These are phyloP conservation scores for Myotis yumanensis DNA, from an alignment of 2,113 vertebrate genomes.

Conservation along the genomic window DNA sequence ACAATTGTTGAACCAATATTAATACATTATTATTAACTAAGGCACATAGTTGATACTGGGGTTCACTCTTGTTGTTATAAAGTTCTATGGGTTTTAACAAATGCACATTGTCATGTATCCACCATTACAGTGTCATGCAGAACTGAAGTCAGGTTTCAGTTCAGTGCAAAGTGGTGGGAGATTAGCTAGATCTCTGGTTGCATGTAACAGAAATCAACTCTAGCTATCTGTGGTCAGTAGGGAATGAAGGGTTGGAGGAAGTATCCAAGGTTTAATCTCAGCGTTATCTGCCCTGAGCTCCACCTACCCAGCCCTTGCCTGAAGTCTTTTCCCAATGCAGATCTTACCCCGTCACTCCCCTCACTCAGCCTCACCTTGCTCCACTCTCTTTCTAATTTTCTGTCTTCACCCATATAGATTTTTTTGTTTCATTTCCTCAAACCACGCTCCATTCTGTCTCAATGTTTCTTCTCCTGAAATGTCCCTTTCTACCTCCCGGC, in stretches of 20 bases:
- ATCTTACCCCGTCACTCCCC: not conserved
- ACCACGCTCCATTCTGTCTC: not conserved
- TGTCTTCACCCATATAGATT: not conserved
- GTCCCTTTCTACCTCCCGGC: not conserved
- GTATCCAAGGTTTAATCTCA: not conserved
- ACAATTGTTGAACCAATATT: not conserved
- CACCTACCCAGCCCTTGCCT: not conserved
- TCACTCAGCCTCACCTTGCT: not conserved
- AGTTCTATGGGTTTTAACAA: not conserved
- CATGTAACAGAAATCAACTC: slow-evolving; percentile 47
- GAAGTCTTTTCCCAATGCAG: not conserved
- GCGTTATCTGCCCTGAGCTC: not conserved
- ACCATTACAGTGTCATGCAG: not conserved
- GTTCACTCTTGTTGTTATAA: not conserved
- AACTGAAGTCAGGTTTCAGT: slow-evolving; percentile 67
- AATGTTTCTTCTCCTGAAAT: slow-evolving; percentile 41
- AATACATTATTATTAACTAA: not conserved
- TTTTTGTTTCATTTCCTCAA: slow-evolving; percentile 62
- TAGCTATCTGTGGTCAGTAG: slow-evolving; percentile 8
- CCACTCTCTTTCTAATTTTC: slow-evolving; percentile 27
- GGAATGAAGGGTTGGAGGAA: not conserved
- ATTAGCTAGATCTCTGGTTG: slow-evolving; percentile 45
- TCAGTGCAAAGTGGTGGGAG: slow-evolving; percentile 50
- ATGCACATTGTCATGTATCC: not conserved
- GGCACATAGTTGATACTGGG: not conserved